Base-by-base conservation (phyloP, 2,797 vertebrate genomes). In the Rallus crepitans region DNA sequence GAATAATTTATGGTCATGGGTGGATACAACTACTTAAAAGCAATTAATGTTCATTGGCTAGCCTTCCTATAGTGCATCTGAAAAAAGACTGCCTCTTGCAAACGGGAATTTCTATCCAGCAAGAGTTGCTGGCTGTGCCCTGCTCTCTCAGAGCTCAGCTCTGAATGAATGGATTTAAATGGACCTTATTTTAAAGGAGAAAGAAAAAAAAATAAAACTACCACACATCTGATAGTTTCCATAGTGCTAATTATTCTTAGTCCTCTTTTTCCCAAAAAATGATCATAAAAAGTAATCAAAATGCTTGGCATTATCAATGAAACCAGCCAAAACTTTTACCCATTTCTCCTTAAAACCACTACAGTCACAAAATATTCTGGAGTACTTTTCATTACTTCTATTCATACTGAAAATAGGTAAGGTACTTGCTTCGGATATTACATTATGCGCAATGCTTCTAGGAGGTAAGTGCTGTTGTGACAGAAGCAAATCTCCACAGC, bases 381-480 rank as follows among this genome's bases (percentile, higher is more conserved):
- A 85, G 60, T 35, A 77, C 48, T 87, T 96, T 87, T 94, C 31
- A 87, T 77, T 90, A 92, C 60, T 89, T 80, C 72, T 82, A 73
- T 90, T 93, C 89, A 90, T 55, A 82, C 60, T 73, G 64, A 60
- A 87, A 82, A 72, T 68, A 80, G 37, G 73, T 69, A 95, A 93
- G 73, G 60, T 42, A 35, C 64, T 96, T 87, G 33, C 66, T 95
- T 93, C 95, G 64, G 75, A 33, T 65, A 94, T 35, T 94, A n/a
- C 23, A 65, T 82, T 93, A 76, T 33, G 57, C 5, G 20, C 78
- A 92, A 88, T 82, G 83, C 85, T 87, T 80, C 89, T 68, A 61
- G 76, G 68, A 87, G 45, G 78, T 84, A 80, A 89, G 90, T 90
- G 90, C 57, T 93, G 78, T 93, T 96, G 94, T 94, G 94, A 93